Evolutionary conservation across 2,888 invertebrate genomes (phyloP).

Genomic region (Tuberolachnus salignus): DNA sequence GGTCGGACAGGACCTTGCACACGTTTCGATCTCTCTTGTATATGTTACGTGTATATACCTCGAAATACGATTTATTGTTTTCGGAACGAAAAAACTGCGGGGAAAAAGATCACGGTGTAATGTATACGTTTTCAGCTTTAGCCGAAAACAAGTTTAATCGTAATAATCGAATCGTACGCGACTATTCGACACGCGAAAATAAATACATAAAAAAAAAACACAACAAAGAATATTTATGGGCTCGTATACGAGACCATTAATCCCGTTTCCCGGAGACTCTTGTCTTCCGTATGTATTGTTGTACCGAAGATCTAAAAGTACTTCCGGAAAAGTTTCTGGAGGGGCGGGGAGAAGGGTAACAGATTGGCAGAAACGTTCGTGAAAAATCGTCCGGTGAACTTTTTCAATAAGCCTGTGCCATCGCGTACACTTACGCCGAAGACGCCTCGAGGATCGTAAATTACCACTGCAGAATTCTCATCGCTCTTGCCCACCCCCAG

Average conservation of each 20-base stretch:
- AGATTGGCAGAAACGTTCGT: not conserved
- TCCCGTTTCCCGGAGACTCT: no score
- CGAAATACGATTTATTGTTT: no score
- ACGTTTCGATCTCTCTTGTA: no score
- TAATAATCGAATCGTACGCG: not conserved
- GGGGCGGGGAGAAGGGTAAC: not conserved
- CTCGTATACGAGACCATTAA: not conserved
- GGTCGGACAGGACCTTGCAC: no score
- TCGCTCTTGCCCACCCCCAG: not conserved
- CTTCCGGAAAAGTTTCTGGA: not conserved
- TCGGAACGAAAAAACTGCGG: no score
- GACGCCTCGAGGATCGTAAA: not conserved
- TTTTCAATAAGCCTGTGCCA: slow-evolving; percentile 38
- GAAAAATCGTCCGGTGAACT: slow-evolving; percentile 44
- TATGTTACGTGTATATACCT: no score
- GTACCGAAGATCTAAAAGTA: not conserved
- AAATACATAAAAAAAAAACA: not conserved
- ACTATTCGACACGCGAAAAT: not conserved
- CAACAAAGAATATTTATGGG: not conserved
- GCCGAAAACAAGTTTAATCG: not conserved
- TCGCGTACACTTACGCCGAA: not conserved
- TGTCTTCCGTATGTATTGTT: no score
- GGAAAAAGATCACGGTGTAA: no score
- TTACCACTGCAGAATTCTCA: not conserved
- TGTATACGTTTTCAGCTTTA: no score